Evolutionary conservation across 2,797 vertebrate species (phyloP).

Genomic region (Sebastes dallii): DNA sequence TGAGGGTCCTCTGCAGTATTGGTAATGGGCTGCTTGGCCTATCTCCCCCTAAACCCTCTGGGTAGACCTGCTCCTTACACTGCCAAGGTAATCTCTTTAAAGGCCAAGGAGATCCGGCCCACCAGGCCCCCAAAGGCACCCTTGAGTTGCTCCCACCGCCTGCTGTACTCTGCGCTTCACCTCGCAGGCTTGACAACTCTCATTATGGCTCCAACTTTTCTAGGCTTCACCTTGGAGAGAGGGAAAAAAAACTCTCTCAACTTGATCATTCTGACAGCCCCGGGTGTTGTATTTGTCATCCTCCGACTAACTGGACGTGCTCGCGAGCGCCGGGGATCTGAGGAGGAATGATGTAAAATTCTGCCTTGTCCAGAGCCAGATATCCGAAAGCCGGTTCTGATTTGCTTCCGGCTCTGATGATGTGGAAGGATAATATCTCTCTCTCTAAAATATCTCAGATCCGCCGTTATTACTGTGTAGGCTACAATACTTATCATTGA

Average conservation of each 20-base stretch:
- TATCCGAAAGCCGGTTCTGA: slow-evolving; percentile 37
- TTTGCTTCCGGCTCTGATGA: slow-evolving; percentile 41
- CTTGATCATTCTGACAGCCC: slow-evolving; percentile 71
- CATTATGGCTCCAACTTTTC: slow-evolving; percentile 78
- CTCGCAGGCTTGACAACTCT: slow-evolving; percentile 78
- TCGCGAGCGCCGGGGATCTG: slow-evolving; percentile 35
- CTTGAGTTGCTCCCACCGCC: slow-evolving; percentile 49
- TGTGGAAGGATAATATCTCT: slow-evolving; percentile 9
- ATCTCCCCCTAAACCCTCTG: slow-evolving; percentile 73
- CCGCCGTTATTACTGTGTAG: slow-evolving; percentile 36
- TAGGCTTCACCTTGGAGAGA: slow-evolving; percentile 57
- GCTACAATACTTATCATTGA: slow-evolving; percentile 60
- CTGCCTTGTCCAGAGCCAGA: slow-evolving; percentile 28
- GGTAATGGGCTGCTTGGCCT: slow-evolving; percentile 86
- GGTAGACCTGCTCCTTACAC: slow-evolving; percentile 80
- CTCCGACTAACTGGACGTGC: slow-evolving; percentile 73
- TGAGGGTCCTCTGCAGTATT: slow-evolving; percentile 78
- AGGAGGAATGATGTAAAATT: slow-evolving; percentile 59
- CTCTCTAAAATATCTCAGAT: slow-evolving; percentile 43
- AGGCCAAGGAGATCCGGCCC: slow-evolving; percentile 77
- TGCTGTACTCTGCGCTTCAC: slow-evolving; percentile 50
- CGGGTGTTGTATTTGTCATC: slow-evolving; percentile 77
- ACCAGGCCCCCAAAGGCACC: slow-evolving; percentile 71
- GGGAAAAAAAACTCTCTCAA: slow-evolving; percentile 56
- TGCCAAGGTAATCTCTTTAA: slow-evolving; percentile 87